Percentiles rank a stretch among this genome's conserved stretches.
Evolutionary conservation across 2,797 vertebrate genomes (phyloP).

Genomic region (Ibycter americanus): DNA sequence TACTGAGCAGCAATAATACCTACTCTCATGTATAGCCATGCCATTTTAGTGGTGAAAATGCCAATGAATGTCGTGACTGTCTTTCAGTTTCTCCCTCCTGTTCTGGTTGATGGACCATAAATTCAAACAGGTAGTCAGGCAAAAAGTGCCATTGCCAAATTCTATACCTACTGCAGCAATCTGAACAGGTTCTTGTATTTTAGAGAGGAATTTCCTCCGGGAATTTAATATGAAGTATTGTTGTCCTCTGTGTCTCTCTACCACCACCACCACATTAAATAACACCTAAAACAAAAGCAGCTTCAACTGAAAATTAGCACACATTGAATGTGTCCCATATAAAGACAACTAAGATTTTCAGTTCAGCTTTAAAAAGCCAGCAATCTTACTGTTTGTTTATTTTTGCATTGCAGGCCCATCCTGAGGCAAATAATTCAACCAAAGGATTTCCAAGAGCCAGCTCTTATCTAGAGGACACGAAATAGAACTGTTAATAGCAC

Average conservation of each 20-base stretch:
- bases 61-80: neutral
- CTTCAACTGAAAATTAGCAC: constrained; percentile 5
- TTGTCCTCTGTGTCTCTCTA: neutral
- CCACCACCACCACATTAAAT: neutral
- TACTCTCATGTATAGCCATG: neutral
- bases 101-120: neutral
- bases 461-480: constrained; percentile 11
- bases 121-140: neutral
- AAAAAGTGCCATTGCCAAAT: neutral
- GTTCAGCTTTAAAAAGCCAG: neutral
- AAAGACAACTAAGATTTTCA: neutral
- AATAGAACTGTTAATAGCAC: constrained; percentile 59
- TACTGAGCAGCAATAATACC: neutral
- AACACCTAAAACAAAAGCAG: neutral
- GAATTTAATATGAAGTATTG: neutral
- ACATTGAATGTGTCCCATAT: neutral
- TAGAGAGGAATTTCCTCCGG: neutral
- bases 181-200: neutral
- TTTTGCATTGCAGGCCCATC: neutral
- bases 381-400: neutral
- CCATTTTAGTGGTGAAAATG: neutral
- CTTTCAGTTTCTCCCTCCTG: neutral
- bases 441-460: constrained; percentile 12
- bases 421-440: constrained; percentile 10
- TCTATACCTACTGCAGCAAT: neutral